A percentile compares a stretch with the other conserved stretches of the same genome.
These are phyloP conservation scores for Limnephilus marmoratus DNA, from an alignment of 2,888 invertebrate genomes.

Conservation along the genomic window DNA sequence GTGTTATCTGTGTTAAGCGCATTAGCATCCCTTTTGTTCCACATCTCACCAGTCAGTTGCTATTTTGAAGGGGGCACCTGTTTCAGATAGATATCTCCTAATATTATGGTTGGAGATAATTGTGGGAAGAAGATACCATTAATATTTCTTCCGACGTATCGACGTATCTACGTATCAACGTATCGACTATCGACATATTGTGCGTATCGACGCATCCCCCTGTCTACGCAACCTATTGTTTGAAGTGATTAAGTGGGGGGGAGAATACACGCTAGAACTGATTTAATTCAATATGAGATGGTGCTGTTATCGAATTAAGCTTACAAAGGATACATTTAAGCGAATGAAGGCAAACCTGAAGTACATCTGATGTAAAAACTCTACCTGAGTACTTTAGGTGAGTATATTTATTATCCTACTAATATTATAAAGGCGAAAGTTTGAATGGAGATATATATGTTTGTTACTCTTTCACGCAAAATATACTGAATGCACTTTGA, in stretches of 20 bases:
- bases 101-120: neutral
- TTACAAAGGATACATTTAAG: neutral
- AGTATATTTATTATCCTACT: no score
- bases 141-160: neutral
- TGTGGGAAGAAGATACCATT: neutral
- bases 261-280: neutral
- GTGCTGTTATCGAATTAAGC: neutral
- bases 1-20: neutral
- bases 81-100: neutral
- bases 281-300: neutral
- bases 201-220: neutral
- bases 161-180: neutral
- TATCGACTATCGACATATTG: neutral
- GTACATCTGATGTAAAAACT: no score
- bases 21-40: neutral
- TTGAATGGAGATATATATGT: no score
- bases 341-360: neutral
- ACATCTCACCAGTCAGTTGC: neutral
- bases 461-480: no score
- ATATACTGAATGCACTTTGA: no score
- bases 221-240: neutral
- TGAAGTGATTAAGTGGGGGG: neutral
- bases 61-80: neutral
- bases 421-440: no score
- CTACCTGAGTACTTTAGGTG: no score